A percentile compares a stretch with the other conserved stretches of the same genome.
Evolutionary conservation across 2,113 vertebrate species (phyloP).

Genomic region (Gymnocephalus cernua): DNA sequence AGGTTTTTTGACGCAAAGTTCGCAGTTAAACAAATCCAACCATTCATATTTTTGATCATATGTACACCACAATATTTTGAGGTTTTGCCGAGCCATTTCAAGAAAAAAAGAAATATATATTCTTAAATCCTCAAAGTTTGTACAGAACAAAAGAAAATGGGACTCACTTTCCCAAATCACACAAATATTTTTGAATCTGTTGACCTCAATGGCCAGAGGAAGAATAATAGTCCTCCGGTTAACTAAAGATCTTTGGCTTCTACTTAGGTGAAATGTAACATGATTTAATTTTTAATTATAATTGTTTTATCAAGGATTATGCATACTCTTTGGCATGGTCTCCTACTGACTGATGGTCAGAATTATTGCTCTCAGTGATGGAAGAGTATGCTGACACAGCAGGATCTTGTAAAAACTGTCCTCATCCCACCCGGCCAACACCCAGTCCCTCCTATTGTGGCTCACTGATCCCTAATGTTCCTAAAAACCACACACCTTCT

Average conservation of each 20-base stretch:
- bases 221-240: too few species aligned
- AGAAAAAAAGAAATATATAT: neutral
- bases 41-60: neutral
- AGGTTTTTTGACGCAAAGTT: neutral
- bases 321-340: neutral
- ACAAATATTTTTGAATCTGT: neutral
- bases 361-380: conserved; percentile 51
- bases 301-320: neutral
- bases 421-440: conserved; percentile 48
- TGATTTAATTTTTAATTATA: neutral
- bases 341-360: conserved; percentile 14
- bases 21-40: neutral
- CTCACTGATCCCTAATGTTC: conserved; percentile 36
- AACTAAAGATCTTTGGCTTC: neutral
- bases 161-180: neutral
- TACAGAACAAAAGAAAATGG: neutral
- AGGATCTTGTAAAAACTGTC: conserved; percentile 64
- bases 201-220: too few species aligned
- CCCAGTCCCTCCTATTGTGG: conserved; percentile 3
- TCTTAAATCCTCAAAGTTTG: neutral
- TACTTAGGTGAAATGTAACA: neutral
- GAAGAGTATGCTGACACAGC: conserved; percentile 69
- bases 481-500: conserved; percentile 42
- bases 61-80: neutral
- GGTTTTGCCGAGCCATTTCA: neutral